A percentile compares a stretch with the other conserved stretches of the same genome.
Evolutionary conservation across 2,113 vertebrate species (phyloP).

Genomic region (Probosciger aterrimus): DNA sequence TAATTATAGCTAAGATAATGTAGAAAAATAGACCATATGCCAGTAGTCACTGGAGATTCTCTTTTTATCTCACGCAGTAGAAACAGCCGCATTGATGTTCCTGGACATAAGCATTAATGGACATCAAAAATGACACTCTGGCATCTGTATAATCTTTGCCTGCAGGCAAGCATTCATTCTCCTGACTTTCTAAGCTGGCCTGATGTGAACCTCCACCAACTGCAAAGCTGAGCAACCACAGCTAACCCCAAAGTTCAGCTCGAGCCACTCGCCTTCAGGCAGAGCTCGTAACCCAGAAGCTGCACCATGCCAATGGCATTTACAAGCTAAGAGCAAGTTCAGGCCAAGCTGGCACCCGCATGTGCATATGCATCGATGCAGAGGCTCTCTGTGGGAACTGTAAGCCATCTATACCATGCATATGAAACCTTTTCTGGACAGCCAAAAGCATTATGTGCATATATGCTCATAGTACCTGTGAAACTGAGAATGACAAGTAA

Average conservation of each 20-base stretch:
- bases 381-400: not conserved
- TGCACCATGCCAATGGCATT: not conserved
- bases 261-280: not conserved
- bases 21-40: not conserved
- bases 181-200: not conserved
- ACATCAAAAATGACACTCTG: not conserved
- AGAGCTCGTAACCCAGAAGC: not conserved
- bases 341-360: not conserved
- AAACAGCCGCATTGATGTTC: not conserved
- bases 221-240: not conserved
- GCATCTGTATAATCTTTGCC: not conserved
- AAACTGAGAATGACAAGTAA: not conserved
- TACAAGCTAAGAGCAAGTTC: not conserved
- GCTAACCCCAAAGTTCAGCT: not conserved
- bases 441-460: not conserved
- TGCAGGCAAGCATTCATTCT: fast-evolving
- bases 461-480: not conserved
- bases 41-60: not conserved
- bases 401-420: not conserved
- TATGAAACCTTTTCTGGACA: not conserved
- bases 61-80: not conserved
- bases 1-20: not conserved
- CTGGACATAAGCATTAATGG: not conserved
- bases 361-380: not conserved
- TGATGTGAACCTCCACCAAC: not conserved